Conservation (phyloP, 2,113 vertebrate genomes). For the Puffinus mauretanicus region DNA sequence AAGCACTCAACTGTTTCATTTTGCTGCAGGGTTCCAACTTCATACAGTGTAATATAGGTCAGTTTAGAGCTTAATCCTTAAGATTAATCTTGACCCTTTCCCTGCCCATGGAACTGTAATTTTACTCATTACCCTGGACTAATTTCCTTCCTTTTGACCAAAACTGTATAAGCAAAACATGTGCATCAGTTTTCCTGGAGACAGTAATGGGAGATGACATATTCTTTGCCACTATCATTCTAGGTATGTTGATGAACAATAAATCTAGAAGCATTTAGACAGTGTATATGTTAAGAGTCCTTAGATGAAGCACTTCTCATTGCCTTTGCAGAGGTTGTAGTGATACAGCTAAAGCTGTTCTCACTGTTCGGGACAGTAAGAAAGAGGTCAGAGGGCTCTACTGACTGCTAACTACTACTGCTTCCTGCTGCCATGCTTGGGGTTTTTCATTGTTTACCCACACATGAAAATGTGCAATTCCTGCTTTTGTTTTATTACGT, state of each 20-base stretch:
- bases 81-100: neutral
- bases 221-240: rapidly evolving
- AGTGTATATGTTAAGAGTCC: neutral
- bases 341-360: neutral
- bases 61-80: neutral
- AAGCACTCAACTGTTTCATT: neutral
- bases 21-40: neutral
- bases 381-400: conserved; percentile 1
- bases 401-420: neutral
- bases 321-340: neutral
- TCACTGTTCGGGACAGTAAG: neutral
- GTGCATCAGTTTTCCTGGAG: neutral
- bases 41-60: neutral
- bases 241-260: neutral
- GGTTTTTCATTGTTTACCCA: conserved; percentile 21
- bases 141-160: neutral
- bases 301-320: neutral
- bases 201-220: neutral
- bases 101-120: neutral
- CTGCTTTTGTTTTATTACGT: conserved; percentile 32
- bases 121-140: neutral
- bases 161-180: neutral
- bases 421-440: conserved; percentile 40
- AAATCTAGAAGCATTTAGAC: neutral
- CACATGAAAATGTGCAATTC: conserved; percentile 17